Evolutionary conservation across 2,888 invertebrate species (phyloP).

Genomic region (Scaptomyza polygonia): DNA sequence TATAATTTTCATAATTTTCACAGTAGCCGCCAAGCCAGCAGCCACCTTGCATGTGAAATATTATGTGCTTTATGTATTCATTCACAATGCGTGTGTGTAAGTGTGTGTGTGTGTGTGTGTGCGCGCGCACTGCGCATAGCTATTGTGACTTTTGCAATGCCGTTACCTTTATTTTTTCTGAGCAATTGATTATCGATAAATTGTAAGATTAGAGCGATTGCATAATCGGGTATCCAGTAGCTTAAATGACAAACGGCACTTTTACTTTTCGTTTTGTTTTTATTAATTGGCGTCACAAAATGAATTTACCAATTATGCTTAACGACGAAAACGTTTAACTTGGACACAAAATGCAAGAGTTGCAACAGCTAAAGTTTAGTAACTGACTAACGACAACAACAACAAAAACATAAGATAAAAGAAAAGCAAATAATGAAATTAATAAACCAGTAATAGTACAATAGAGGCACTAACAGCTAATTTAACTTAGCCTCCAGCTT

Average conservation of each 20-base stretch:
- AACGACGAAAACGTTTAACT: conserved; percentile 51
- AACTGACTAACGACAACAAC: background rate
- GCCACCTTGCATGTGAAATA: conserved; percentile 4
- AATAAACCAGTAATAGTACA: background rate
- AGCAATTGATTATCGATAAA: conserved; percentile 38
- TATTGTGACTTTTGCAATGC: conserved; percentile 7
- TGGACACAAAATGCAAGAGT: conserved; percentile 18
- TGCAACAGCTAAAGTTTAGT: background rate
- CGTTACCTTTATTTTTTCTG: conserved; percentile 24
- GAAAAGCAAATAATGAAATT: background rate
- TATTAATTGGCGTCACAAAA: conserved; percentile 60
- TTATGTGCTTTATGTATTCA: background rate
- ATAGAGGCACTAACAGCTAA: background rate
- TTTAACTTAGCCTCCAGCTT: background rate
- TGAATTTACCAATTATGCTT: conserved; percentile 55
- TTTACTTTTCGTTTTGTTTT: conserved; percentile 69
- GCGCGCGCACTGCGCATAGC: too few species aligned
- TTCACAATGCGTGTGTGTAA: background rate
- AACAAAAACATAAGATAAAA: too few species aligned
- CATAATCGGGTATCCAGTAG: conserved; percentile 25
- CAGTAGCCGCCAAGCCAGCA: too few species aligned
- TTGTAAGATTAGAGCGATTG: background rate
- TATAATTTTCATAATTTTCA: conserved; percentile 52
- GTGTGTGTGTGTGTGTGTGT: too few species aligned
- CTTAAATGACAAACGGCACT: conserved; percentile 56